Conservation (phyloP, 2,888 invertebrate genomes). For the Aleiodes testaceus region DNA sequence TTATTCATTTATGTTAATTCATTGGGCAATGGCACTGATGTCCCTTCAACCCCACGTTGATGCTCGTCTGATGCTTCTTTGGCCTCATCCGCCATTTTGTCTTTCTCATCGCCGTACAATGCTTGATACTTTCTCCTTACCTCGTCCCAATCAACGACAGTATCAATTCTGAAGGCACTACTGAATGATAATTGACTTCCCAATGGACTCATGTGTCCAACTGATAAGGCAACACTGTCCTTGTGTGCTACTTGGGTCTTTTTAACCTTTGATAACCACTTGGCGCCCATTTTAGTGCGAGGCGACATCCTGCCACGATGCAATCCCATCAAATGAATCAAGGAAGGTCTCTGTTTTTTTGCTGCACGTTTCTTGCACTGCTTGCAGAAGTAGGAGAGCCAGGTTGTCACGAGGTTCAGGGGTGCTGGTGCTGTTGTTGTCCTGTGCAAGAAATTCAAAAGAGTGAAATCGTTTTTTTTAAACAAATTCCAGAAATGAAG, state of each 20-base stretch:
- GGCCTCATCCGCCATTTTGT: constrained; percentile 63
- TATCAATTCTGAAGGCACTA: constrained; percentile 85
- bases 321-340: constrained; percentile 88
- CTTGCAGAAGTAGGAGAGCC: constrained; percentile 89
- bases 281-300: constrained; percentile 89
- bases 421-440: constrained; percentile 98
- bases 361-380: constrained; percentile 83
- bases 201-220: constrained; percentile 86
- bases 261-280: constrained; percentile 91
- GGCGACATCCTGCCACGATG: constrained; percentile 83
- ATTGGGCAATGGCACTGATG: constrained; percentile 48
- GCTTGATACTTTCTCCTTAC: constrained; percentile 92
- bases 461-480: too few relatives aligned
- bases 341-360: constrained; percentile 86
- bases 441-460: constrained; percentile 70
- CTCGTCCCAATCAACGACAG: constrained; percentile 92
- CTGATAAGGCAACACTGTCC: constrained; percentile 84
- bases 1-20: constrained; percentile 8
- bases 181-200: constrained; percentile 88
- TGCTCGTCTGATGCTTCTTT: constrained; percentile 56
- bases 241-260: constrained; percentile 88
- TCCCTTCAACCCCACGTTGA: constrained; percentile 52
- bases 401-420: constrained; percentile 95
- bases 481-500: too few relatives aligned
- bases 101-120: constrained; percentile 79